phyloP scores from a whole-genome alignment of 2,797 vertebrate species.

The Sebastes jordani region DNA sequence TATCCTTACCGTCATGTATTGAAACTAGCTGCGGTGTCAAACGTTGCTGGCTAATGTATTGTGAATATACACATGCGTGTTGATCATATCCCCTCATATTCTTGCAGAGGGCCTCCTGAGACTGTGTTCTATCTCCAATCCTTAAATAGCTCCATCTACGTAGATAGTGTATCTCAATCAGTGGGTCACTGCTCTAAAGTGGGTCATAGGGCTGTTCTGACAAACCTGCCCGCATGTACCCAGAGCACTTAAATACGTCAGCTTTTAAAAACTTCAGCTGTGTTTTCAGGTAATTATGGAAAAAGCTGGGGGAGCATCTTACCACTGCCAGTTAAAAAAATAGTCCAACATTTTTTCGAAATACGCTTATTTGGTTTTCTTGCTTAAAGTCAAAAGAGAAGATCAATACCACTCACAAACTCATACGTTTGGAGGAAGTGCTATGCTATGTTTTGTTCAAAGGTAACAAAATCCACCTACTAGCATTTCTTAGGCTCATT shows the following conservation, averaged over 20 bases:
- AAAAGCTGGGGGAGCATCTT: not conserved
- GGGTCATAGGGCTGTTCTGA: conserved; percentile 45
- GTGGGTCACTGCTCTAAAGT: conserved; percentile 51
- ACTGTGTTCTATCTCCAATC: conserved; percentile 12
- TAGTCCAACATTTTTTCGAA: not conserved
- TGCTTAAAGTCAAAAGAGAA: not conserved
- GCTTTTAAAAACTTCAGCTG: not conserved
- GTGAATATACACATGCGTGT: not conserved
- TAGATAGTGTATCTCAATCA: conserved; percentile 54
- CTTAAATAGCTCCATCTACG: conserved; percentile 55
- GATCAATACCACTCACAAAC: not conserved
- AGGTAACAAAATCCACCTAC: not conserved
- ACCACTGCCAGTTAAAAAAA: not conserved
- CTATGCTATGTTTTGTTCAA: not conserved
- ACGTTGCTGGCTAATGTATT: not conserved
- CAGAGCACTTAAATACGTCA: not conserved
- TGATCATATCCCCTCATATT: conserved; percentile 1
- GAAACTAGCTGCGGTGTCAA: not conserved
- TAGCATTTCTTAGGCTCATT: no score
- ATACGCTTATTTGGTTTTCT: not conserved
- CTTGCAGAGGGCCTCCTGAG: not conserved
- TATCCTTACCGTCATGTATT: not conserved
- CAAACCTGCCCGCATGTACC: not conserved
- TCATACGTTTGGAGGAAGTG: no score
- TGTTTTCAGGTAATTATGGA: not conserved